These are phyloP conservation scores for Vandiemenella viatica DNA, from an alignment of 2,888 invertebrate genomes.

Conservation along the genomic window DNA sequence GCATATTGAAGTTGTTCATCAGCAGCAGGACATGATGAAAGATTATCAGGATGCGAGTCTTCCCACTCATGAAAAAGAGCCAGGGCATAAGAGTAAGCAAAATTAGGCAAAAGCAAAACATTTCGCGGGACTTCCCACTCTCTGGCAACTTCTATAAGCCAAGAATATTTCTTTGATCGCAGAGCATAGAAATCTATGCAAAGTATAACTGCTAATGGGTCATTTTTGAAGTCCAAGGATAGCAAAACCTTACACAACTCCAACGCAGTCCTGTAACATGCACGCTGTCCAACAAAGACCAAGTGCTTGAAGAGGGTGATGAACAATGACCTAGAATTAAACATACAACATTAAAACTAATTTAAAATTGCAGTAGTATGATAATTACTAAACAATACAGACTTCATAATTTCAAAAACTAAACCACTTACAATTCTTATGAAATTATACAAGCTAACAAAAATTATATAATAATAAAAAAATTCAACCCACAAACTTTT, in stretches of 20 bases:
- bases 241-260: constrained; percentile 75
- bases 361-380: too few species aligned
- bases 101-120: constrained; percentile 70
- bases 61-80: constrained; percentile 46
- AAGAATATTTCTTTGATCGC: constrained; percentile 47
- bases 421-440: too few species aligned
- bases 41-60: too few species aligned
- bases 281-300: constrained; percentile 57
- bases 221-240: constrained; percentile 55
- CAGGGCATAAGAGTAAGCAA: constrained; percentile 66
- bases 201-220: constrained; percentile 61
- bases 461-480: too few species aligned
- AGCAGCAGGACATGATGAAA: too few species aligned
- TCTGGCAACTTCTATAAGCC: constrained; percentile 37
- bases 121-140: constrained; percentile 48
- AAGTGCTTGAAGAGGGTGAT: constrained; percentile 70
- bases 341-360: neutral
- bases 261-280: constrained; percentile 73
- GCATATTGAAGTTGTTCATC: constrained; percentile 57
- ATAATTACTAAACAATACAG: too few species aligned
- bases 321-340: constrained; percentile 48
- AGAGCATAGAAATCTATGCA: constrained; percentile 72
- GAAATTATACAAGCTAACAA: too few species aligned
- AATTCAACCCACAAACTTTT: too few species aligned
- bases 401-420: too few species aligned